Evolutionary conservation across 2,113 vertebrate genomes (phyloP).

Genomic region (Spizaetus ornatus): DNA sequence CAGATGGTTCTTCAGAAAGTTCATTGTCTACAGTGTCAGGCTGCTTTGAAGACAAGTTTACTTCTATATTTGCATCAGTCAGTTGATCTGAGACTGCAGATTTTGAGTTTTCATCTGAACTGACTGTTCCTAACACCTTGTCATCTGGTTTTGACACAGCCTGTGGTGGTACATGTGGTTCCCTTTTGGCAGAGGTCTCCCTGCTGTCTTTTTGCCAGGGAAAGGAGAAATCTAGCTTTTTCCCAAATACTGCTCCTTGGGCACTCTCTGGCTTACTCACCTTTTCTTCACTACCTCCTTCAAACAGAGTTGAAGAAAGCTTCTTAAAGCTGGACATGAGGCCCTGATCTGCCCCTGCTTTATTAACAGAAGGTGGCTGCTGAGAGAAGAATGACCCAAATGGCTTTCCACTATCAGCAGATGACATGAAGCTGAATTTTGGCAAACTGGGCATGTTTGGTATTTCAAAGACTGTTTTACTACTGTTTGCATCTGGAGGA

Average conservation of each 20-base stretch:
- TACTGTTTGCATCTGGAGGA: constrained; percentile 20
- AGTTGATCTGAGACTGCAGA: constrained; percentile 23
- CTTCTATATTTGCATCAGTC: constrained; percentile 13
- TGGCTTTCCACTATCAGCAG: constrained; percentile 74
- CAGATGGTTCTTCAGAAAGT: not conserved
- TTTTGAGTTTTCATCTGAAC: constrained; percentile 27
- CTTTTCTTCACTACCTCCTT: constrained; percentile 76
- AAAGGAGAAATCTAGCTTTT: constrained; percentile 80
- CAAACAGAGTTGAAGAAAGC: constrained; percentile 83
- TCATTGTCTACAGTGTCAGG: not conserved
- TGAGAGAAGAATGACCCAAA: constrained; percentile 86
- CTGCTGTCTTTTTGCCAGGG: constrained; percentile 78
- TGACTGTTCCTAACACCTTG: constrained; percentile 38
- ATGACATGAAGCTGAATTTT: constrained; percentile 79
- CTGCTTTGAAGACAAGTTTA: constrained; percentile 6
- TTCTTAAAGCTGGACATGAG: constrained; percentile 85
- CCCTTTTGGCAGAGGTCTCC: constrained; percentile 56
- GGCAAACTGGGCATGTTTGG: constrained; percentile 70
- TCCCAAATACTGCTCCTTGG: constrained; percentile 76
- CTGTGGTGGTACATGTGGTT: constrained; percentile 62
- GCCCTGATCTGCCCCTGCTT: constrained; percentile 66
- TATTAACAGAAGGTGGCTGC: constrained; percentile 50
- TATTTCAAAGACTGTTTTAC: constrained; percentile 77
- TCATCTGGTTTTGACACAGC: constrained; percentile 64
- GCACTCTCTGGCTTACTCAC: constrained; percentile 52